Evolutionary conservation across 2,888 invertebrate genomes (phyloP).

Genomic region (Platycheirus rosarum): DNA sequence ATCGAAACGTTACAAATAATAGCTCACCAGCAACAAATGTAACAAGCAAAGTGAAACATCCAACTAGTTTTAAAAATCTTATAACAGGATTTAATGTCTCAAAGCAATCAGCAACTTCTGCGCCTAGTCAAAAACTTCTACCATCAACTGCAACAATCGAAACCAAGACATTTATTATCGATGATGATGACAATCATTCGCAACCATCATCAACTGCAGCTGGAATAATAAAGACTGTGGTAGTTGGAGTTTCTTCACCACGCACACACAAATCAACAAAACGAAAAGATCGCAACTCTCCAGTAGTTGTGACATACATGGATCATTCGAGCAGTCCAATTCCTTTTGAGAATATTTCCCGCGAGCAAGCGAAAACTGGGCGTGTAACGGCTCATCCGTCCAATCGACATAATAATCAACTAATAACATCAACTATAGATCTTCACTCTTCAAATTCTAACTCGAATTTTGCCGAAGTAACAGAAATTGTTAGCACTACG

Average conservation of each 20-base stretch:
- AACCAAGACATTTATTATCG: constrained; percentile 42
- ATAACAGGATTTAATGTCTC: constrained; percentile 68
- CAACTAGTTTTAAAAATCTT: constrained; percentile 77
- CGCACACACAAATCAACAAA: constrained; percentile 62
- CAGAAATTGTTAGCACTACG: constrained; percentile 16
- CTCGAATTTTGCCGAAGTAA: constrained; percentile 75
- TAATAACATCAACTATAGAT: constrained; percentile 76
- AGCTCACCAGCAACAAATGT: constrained; percentile 34
- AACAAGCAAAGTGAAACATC: constrained; percentile 71
- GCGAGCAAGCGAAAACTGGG: constrained; percentile 3
- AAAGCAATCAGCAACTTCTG: constrained; percentile 39
- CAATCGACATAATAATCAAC: constrained; percentile 36
- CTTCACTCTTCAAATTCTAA: constrained; percentile 80
- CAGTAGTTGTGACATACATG: constrained; percentile 33
- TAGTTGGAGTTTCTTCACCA: constrained; percentile 35
- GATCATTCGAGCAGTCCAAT: constrained; percentile 57
- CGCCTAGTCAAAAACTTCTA: constrained; percentile 46
- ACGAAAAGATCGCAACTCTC: constrained; percentile 63
- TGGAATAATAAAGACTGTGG: constrained; percentile 15
- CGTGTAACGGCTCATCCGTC: constrained; percentile 21
- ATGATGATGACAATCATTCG: constrained; percentile 56
- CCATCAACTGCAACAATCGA: neutral
- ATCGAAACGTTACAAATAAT: constrained; percentile 48
- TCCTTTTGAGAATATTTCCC: constrained; percentile 40
- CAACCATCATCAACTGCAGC: constrained; percentile 31